These are phyloP conservation scores for Zhengitettix transpicula DNA, from an alignment of 2,888 invertebrate genomes.

Conservation along the genomic window DNA sequence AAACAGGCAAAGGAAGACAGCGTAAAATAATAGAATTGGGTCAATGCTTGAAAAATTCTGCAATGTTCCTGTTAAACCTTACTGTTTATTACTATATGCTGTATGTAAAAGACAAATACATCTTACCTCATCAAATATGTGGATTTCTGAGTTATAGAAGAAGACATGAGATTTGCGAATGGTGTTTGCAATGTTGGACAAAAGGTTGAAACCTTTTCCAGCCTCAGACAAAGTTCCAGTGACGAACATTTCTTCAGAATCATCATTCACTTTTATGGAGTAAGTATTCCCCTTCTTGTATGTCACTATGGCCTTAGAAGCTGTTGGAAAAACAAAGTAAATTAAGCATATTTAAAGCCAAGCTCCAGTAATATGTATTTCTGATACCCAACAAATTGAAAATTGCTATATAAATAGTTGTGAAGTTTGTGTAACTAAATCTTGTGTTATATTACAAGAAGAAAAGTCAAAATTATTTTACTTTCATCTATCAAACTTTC, in stretches of 20 bases:
- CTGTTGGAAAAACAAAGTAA: neutral
- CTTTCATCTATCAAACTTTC: no score
- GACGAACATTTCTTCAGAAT: neutral
- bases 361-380: no score
- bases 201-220: conserved; percentile 14
- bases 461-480: no score
- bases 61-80: neutral
- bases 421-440: no score
- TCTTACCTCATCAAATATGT: conserved; percentile 44
- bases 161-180: conserved; percentile 36
- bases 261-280: neutral
- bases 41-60: neutral
- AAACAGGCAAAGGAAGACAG: neutral
- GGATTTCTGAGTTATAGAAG: conserved; percentile 35
- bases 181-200: conserved; percentile 29
- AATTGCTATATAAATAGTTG: no score
- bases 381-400: no score
- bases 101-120: conserved; percentile 5
- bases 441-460: no score
- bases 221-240: conserved; percentile 5
- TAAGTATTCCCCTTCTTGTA: neutral
- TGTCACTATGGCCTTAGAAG: neutral
- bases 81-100: no score
- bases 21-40: neutral
- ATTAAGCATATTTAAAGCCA: no score